Evolutionary conservation across 1,140 invertebrate species (phyloP).

Genomic region (Papilio dardanus): DNA sequence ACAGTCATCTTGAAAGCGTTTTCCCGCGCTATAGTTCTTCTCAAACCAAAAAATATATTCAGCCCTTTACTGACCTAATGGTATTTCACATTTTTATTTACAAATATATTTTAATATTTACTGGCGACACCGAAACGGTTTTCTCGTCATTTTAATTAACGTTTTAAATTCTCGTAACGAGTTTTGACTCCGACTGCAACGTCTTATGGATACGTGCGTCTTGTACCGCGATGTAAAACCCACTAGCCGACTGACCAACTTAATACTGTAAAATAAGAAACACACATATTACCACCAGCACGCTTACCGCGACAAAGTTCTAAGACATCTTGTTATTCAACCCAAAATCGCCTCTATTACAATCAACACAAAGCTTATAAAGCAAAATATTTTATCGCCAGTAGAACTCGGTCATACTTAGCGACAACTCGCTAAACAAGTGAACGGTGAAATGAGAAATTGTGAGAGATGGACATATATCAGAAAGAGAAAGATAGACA

Average conservation of each 20-base stretch:
- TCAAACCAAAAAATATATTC: conserved; percentile 35
- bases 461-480: conserved; percentile 65
- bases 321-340: conserved; percentile 44
- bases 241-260: conserved; percentile 81
- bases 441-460: conserved; percentile 82
- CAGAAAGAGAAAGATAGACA: conserved; percentile 62
- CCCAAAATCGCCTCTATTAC: conserved; percentile 41
- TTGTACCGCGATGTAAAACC: conserved; percentile 60
- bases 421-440: conserved; percentile 73
- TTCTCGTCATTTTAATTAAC: conserved; percentile 61
- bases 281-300: conserved; percentile 68
- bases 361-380: conserved; percentile 39
- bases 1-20: conserved; percentile 72
- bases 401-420: conserved; percentile 58
- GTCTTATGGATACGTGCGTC: conserved; percentile 52
- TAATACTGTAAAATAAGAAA: conserved; percentile 78
- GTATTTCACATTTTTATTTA: conserved; percentile 57
- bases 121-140: conserved; percentile 54
- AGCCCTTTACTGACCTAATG: conserved; percentile 34
- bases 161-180: conserved; percentile 43
- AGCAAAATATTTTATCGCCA: conserved; percentile 16
- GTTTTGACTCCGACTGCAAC: conserved; percentile 32
- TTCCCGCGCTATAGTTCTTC: conserved; percentile 58
- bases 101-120: conserved; percentile 43
- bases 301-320: conserved; percentile 59